Evolutionary conservation across 2,888 invertebrate species (phyloP), one percentile per base, ranked within the genome.

Genomic region (Maniola hyperantus): DNA sequence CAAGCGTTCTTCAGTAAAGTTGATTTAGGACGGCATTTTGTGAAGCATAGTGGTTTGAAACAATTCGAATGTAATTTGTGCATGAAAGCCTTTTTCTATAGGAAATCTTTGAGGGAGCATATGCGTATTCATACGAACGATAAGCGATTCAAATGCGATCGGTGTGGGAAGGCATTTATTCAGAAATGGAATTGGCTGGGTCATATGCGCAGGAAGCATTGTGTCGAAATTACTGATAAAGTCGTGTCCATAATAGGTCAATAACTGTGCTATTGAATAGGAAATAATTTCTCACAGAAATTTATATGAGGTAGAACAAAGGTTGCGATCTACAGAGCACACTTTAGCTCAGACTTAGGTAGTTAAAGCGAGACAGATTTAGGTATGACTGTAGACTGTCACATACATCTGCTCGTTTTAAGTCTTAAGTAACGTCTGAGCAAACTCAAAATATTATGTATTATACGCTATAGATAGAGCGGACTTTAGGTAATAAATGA

Each of bases 31-130:
- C 77, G 77, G 18, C 87, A 88, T 69, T 80, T 83, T 79, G 79
- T 82, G 50, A 83, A 81, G 54, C 88, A 88, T 65, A 80, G 81
- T 0, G 83, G 80, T 0, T 42, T 60, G 15, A 58, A 77, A 44
- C 70, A 77, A 44, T 85, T 77, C 46, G 73, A 77, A 62, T 88
- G 88, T 44, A 82, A 82, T 0, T 71, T 84, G 1, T 87, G 88
- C 66, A 72, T 73, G 2, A 84, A 83, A 53, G 72, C 79, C 1
- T 88, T 81, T 51, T 79, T 74, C 5, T 73, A 79, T 10, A 83
- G 80, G 67, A 77, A 75, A 39, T 80, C 83, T 2, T 63, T 83
- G n/a, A 72, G 73, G 5, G 81, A 81, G 44, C 92, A 92, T 70
- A 83, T 83, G 76, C 75, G 76, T 26, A 79, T 75, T 18, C 80